Percentiles rank a stretch among this genome's conserved stretches.
phyloP scores from a whole-genome alignment of 2,113 vertebrate species.

The Burhinus oedicnemus region DNA sequence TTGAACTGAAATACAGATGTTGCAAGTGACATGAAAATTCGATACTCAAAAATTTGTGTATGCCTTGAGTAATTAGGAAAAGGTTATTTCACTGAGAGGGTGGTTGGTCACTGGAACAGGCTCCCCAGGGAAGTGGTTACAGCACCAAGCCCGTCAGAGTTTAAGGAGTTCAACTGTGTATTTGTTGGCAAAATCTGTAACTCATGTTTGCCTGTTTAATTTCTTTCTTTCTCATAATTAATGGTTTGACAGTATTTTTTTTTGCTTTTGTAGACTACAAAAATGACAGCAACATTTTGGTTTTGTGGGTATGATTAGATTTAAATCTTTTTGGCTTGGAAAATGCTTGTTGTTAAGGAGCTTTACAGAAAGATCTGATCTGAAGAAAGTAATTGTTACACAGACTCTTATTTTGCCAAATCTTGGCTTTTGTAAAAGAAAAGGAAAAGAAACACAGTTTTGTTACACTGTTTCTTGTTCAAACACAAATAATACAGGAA shows the following conservation, averaged over 20 bases:
- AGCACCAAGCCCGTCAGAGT: not conserved
- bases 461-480: not conserved
- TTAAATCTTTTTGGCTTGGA: not conserved
- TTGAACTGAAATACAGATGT: not conserved
- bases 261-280: not conserved
- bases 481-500: not conserved
- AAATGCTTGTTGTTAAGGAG: not conserved
- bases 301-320: not conserved
- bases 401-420: not conserved
- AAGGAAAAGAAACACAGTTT: not conserved
- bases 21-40: not conserved
- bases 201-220: not conserved
- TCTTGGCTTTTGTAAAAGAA: not conserved
- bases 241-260: not conserved
- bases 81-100: not conserved
- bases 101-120: not conserved
- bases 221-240: not conserved
- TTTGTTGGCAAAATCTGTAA: not conserved
- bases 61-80: not conserved
- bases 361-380: not conserved
- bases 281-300: not conserved
- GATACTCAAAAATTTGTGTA: not conserved
- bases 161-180: not conserved
- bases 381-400: not conserved
- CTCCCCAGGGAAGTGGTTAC: not conserved